A percentile compares a stretch with the other conserved stretches of the same genome.
These are phyloP conservation scores for Ramphastos sulfuratus DNA, from an alignment of 2,113 vertebrate species.

Conservation along the genomic window DNA sequence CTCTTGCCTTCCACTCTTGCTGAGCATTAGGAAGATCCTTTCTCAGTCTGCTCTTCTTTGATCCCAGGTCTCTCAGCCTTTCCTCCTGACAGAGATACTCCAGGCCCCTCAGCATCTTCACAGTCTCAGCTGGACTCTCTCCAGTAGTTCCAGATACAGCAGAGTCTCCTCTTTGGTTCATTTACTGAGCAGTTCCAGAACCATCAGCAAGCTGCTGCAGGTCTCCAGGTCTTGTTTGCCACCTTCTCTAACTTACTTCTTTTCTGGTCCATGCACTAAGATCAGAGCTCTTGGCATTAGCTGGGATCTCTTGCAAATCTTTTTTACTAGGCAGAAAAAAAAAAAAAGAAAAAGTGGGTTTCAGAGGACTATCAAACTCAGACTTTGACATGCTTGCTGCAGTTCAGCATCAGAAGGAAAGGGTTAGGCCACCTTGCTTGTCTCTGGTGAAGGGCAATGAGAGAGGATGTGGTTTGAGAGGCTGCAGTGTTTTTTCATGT, in stretches of 20 bases:
- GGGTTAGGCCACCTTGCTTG: neutral
- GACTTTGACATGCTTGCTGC: fast-evolving
- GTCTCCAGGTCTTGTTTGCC: fast-evolving
- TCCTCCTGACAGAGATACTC: no score
- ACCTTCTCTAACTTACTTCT: neutral
- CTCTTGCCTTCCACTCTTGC: no score
- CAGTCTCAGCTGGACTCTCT: no score
- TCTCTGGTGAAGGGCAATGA: neutral
- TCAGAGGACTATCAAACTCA: neutral
- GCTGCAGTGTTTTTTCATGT: neutral
- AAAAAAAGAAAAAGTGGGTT: neutral
- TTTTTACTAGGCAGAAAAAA: neutral
- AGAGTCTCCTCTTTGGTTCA: neutral
- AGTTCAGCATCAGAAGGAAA: neutral
- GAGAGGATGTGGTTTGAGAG: constrained; percentile 44
- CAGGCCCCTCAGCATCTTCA: no score
- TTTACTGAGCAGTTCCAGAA: neutral
- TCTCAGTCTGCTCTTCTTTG: no score
- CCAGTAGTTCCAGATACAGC: neutral
- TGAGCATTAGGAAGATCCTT: no score
- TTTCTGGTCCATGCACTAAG: neutral
- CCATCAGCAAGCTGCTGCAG: neutral
- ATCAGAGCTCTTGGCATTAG: neutral
- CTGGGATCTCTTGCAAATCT: neutral
- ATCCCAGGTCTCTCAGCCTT: no score